Evolutionary conservation across 2,113 vertebrate species (phyloP).

Genomic region (Rhombomys opimus): DNA sequence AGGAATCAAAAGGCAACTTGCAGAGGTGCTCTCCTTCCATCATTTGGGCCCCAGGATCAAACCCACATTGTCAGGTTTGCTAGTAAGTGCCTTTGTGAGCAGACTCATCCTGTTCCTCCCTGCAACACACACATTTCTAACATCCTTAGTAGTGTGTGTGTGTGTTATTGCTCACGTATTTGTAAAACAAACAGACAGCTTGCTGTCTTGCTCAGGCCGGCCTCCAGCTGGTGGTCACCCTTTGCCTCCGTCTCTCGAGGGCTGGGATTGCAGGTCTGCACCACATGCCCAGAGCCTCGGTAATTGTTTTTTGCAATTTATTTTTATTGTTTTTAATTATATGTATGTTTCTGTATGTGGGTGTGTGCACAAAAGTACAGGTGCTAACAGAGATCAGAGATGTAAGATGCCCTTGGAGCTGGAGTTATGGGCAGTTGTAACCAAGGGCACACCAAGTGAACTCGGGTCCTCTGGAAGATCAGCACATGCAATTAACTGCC

Average conservation of each 20-base stretch:
- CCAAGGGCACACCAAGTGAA: not conserved
- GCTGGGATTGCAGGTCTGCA: not conserved
- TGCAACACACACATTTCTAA: not conserved
- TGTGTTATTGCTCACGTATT: not conserved
- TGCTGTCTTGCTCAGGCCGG: not conserved
- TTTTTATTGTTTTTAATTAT: not conserved
- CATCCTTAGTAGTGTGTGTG: not conserved
- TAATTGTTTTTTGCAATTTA: not conserved
- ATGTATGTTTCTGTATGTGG: not conserved
- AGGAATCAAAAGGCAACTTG: not conserved
- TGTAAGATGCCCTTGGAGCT: not conserved
- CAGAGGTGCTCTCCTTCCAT: not conserved
- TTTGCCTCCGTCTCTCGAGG: not conserved
- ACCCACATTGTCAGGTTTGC: not conserved
- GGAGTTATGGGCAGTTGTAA: not conserved
- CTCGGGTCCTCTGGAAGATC: not conserved
- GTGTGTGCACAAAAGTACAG: too few relatives aligned
- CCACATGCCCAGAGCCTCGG: too few relatives aligned
- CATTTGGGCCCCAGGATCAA: not conserved
- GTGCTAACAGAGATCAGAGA: not conserved
- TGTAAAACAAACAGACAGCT: not conserved
- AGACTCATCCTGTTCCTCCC: not conserved
- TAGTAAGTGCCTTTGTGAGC: not conserved
- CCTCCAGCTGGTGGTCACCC: not conserved
- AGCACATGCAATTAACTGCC: not conserved